Conservation (phyloP, 2,113 vertebrate genomes). For the Tetraodon nigroviridis region DNA sequence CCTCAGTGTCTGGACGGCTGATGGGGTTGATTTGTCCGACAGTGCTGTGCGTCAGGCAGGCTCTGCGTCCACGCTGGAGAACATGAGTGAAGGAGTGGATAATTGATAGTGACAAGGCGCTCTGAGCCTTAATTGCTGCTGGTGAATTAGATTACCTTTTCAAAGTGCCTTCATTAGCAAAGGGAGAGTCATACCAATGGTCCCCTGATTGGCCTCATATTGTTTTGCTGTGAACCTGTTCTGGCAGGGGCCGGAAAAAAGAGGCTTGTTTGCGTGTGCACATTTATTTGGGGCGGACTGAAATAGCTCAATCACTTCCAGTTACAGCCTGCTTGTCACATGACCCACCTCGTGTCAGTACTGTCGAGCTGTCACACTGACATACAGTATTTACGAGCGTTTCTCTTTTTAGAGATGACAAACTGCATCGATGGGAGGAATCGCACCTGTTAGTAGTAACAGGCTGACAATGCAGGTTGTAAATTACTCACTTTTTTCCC, state of each 20-base stretch:
- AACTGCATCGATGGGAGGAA: neutral
- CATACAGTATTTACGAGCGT: constrained; percentile 14
- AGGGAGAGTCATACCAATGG: constrained; percentile 69
- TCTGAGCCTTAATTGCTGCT: constrained; percentile 75
- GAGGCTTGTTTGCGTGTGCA: constrained; percentile 9
- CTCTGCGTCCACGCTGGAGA: constrained; percentile 58
- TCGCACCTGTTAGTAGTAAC: too few relatives aligned
- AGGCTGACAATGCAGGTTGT: too few relatives aligned
- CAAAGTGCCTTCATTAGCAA: constrained; percentile 75
- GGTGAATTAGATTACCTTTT: constrained; percentile 79
- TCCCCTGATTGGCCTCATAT: constrained; percentile 73
- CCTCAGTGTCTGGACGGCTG: constrained; percentile 62
- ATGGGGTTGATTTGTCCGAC: constrained; percentile 68
- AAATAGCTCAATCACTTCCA: constrained; percentile 46
- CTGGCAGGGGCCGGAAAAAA: constrained; percentile 35
- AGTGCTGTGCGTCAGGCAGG: constrained; percentile 65
- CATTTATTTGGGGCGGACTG: constrained; percentile 46
- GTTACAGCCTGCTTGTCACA: constrained; percentile 12
- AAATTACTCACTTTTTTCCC: too few relatives aligned
- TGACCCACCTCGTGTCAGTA: constrained; percentile 17
- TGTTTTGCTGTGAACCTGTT: constrained; percentile 66
- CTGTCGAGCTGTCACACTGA: constrained; percentile 34
- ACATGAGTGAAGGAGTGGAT: constrained; percentile 73
- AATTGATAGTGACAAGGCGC: constrained; percentile 77
- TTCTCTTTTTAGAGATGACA: constrained; percentile 3